Evolutionary conservation across 2,113 vertebrate genomes (phyloP).

Genomic region (Rhegmatorhina hoffmannsi): DNA sequence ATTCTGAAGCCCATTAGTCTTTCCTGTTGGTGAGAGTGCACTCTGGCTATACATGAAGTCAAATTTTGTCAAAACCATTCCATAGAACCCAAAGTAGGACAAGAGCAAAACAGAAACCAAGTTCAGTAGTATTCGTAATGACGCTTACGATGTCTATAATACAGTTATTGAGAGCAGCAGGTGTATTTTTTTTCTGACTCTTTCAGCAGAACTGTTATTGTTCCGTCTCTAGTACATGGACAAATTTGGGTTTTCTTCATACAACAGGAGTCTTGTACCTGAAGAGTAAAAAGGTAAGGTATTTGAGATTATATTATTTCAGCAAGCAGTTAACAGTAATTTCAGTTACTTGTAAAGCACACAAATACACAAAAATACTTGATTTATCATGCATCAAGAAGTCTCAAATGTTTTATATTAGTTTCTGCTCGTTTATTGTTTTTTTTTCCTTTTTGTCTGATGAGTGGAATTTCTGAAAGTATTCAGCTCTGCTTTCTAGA

Average conservation of each 20-base stretch:
- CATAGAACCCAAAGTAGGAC: not conserved
- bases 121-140: not conserved
- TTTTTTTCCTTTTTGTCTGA: not conserved
- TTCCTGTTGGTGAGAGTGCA: not conserved
- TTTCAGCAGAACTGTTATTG: not conserved
- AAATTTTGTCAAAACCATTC: not conserved
- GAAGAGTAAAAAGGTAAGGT: not conserved
- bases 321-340: not conserved
- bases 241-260: not conserved
- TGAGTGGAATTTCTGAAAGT: conserved; percentile 13
- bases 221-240: not conserved
- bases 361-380: not conserved
- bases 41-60: not conserved
- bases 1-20: not conserved
- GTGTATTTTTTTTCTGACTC: not conserved
- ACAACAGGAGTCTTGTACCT: not conserved
- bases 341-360: not conserved
- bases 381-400: not conserved
- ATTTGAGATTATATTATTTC: not conserved
- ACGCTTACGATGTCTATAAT: not conserved
- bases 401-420: not conserved
- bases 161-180: not conserved
- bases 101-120: not conserved
- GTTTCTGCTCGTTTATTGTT: not conserved
- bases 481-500: conserved; percentile 28